Evolutionary conservation across 1,140 invertebrate species (phyloP).

Genomic region (Ceratitis capitata): DNA sequence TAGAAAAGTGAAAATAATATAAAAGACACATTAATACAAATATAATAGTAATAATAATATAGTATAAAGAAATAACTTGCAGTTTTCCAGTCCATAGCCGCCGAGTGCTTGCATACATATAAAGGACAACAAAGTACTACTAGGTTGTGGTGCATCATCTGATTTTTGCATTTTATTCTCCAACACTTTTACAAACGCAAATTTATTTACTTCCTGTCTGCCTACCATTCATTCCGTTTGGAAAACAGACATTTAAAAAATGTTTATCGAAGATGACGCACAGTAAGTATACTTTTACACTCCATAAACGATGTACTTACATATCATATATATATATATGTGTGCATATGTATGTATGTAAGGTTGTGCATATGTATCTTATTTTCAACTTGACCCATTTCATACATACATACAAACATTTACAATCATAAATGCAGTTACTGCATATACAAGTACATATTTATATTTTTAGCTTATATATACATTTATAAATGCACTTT

Average conservation of each 20-base stretch:
- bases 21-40: not conserved
- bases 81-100: no score
- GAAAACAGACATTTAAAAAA: constrained; percentile 45
- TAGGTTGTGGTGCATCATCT: not conserved
- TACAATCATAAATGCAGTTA: not conserved
- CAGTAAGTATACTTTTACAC: constrained; percentile 63
- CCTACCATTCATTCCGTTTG: not conserved
- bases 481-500: not conserved
- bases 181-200: not conserved
- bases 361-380: not conserved
- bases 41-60: not conserved
- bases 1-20: not conserved
- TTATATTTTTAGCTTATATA: not conserved
- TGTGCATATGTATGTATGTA: no score
- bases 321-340: not conserved
- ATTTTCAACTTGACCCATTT: not conserved
- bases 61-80: not conserved
- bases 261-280: constrained; percentile 66
- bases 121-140: no score
- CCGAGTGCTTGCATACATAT: no score
- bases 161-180: not conserved
- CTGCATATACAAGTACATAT: not conserved
- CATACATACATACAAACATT: not conserved
- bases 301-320: not conserved
- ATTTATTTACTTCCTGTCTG: not conserved